Conservation (phyloP, 2,797 vertebrate genomes). For the Mus caroli region DNA sequence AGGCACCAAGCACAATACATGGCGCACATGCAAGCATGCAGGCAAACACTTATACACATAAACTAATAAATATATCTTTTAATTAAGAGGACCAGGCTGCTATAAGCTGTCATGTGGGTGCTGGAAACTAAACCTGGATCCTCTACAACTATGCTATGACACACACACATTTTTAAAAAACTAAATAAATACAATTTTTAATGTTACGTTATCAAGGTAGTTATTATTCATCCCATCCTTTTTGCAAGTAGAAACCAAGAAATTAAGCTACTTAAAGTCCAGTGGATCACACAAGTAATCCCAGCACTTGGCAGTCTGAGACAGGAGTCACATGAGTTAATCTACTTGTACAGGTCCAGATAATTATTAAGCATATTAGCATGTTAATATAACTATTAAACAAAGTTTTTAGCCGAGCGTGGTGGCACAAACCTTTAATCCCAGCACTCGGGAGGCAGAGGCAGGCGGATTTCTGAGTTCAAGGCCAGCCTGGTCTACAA, state of each 20-base stretch:
- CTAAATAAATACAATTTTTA: not conserved
- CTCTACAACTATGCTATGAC: not conserved
- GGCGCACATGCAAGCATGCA: not conserved
- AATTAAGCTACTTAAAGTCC: not conserved
- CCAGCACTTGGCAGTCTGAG: not conserved
- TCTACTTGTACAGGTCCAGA: not conserved
- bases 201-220: not conserved
- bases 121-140: not conserved
- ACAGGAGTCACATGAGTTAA: constrained; percentile 3
- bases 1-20: not conserved
- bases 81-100: not conserved
- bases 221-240: not conserved
- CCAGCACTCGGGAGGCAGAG: too few species aligned
- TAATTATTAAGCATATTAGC: constrained; percentile 26
- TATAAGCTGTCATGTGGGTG: not conserved
- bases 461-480: too few species aligned
- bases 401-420: not conserved
- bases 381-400: not conserved
- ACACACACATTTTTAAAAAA: not conserved
- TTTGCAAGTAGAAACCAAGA: not conserved
- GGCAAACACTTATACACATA: not conserved
- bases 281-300: not conserved
- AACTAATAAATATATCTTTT: not conserved
- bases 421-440: too few species aligned
- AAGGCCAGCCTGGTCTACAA: too few species aligned